These are phyloP conservation scores for Oxyura jamaicensis DNA, from an alignment of 2,113 vertebrate species.

Conservation along the genomic window DNA sequence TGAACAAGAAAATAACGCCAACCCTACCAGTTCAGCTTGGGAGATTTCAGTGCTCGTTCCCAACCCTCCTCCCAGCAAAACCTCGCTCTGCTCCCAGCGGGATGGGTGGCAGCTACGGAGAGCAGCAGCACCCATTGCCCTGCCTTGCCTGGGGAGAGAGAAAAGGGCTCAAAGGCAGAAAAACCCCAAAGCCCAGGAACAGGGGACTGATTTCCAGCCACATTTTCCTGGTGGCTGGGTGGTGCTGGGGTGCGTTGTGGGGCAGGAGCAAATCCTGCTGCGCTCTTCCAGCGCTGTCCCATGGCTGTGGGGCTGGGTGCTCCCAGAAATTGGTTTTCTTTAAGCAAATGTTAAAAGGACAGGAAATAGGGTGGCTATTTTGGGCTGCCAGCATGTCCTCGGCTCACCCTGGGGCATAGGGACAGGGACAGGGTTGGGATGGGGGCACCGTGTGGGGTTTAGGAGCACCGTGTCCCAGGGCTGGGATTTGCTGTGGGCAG, in stretches of 20 bases:
- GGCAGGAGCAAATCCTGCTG: no score
- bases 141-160: not conserved
- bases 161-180: not conserved
- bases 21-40: not conserved
- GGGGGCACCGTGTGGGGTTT: not conserved
- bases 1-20: not conserved
- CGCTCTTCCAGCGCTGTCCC: no score
- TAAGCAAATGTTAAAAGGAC: constrained; percentile 23
- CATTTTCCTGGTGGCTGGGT: no score
- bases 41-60: not conserved
- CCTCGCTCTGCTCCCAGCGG: rapidly evolving
- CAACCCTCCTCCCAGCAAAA: not conserved
- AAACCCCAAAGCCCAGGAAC: not conserved
- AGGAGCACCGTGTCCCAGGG: not conserved
- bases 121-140: not conserved
- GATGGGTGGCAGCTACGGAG: not conserved
- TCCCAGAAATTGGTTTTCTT: constrained; percentile 44
- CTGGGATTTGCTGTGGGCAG: rapidly evolving
- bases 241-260: no score
- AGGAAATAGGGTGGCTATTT: constrained; percentile 44
- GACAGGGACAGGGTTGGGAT: not conserved
- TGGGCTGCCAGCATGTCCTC: not conserved
- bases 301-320: no score
- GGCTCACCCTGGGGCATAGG: not conserved
- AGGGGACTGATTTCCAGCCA: not conserved